These are phyloP conservation scores for Lutjanus campechanus DNA, from an alignment of 2,797 vertebrate genomes.

Conservation along the genomic window DNA sequence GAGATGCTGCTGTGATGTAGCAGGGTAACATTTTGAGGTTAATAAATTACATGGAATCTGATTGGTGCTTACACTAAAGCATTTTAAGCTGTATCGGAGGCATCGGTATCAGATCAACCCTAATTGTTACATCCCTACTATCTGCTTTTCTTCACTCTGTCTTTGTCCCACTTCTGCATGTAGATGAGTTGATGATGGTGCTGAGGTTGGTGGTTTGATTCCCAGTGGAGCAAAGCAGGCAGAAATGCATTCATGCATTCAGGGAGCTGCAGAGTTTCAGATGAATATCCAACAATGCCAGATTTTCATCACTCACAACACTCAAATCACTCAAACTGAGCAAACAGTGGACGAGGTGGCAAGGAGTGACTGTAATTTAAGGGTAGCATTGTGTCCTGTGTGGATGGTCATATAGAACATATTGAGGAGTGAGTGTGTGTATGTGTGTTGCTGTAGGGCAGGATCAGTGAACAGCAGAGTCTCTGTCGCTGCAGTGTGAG, in stretches of 20 bases:
- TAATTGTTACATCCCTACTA: not conserved
- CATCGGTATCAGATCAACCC: too few relatives aligned
- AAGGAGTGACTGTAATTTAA: constrained; percentile 26
- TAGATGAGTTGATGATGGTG: constrained; percentile 25
- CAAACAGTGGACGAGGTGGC: constrained; percentile 18
- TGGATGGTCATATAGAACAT: constrained; percentile 26
- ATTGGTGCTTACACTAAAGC: too few relatives aligned
- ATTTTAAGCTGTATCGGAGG: too few relatives aligned
- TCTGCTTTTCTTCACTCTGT: constrained; percentile 11
- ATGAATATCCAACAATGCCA: constrained; percentile 25
- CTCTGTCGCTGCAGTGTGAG: constrained; percentile 76
- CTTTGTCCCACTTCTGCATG: constrained; percentile 24
- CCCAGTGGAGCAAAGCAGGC: constrained; percentile 19
- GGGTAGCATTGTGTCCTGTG: constrained; percentile 20
- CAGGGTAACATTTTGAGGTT: too few relatives aligned
- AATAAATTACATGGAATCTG: too few relatives aligned
- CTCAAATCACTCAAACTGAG: constrained; percentile 6
- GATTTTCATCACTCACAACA: constrained; percentile 9
- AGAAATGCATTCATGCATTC: constrained; percentile 31
- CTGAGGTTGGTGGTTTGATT: constrained; percentile 41
- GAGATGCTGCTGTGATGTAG: too few relatives aligned
- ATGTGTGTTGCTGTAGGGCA: constrained; percentile 41
- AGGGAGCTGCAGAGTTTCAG: not conserved
- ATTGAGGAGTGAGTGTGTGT: constrained; percentile 14
- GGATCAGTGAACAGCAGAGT: constrained; percentile 55